Percentiles rank a stretch among this genome's conserved stretches.
phyloP scores from a whole-genome alignment of 64 coral and sea anemone species.

The Montipora capricornis region DNA sequence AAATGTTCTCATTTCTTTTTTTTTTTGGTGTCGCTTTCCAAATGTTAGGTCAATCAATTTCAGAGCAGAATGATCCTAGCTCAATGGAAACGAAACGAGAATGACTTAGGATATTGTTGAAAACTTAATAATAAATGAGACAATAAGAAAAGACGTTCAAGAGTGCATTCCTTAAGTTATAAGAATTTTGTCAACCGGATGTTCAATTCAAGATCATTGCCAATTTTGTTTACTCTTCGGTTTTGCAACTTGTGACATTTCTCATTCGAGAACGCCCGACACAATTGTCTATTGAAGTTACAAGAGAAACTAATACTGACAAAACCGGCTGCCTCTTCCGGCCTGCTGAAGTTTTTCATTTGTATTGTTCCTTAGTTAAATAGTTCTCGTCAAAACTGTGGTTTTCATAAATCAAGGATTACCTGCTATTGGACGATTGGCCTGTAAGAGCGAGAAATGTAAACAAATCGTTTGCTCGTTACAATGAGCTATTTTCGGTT shows the following conservation, averaged over 20 bases:
- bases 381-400: conserved; percentile 25
- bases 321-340: neutral
- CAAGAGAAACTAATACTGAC: neutral
- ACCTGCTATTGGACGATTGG: conserved; percentile 58
- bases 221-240: conserved; percentile 16
- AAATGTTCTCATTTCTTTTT: no score
- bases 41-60: no score
- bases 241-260: neutral
- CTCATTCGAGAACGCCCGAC: neutral
- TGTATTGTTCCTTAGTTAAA: conserved; percentile 74
- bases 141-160: neutral
- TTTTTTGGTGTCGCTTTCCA: no score
- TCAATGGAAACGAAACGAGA: neutral
- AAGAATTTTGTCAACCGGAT: conserved; percentile 29
- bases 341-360: conserved; percentile 30
- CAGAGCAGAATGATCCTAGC: neutral
- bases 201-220: conserved; percentile 22
- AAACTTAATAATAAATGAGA: neutral
- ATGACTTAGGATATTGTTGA: neutral
- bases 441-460: conserved; percentile 31
- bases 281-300: neutral
- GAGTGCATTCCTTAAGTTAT: conserved; percentile 27
- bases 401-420: conserved; percentile 58
- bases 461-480: conserved; percentile 38
- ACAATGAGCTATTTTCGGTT: conserved; percentile 38